phyloP scores from a whole-genome alignment of 1,140 invertebrate genomes.

The Dreissena polymorpha region DNA sequence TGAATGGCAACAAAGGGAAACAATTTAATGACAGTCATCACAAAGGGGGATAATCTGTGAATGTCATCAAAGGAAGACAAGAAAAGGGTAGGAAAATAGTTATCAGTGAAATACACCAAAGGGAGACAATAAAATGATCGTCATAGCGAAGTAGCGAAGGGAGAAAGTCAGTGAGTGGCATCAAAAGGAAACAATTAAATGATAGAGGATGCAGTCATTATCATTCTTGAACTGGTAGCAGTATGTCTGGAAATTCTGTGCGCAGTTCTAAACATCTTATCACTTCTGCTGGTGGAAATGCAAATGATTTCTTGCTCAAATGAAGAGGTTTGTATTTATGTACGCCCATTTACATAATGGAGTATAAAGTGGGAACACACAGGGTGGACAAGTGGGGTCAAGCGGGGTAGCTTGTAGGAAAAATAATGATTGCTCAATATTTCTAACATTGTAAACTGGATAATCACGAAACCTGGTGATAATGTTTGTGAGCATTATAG shows the following conservation, averaged over 20 bases:
- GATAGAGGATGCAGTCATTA: conserved; percentile 41
- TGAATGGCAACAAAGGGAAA: no score
- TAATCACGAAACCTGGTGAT: background rate
- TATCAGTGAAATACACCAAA: no score
- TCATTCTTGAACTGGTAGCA: conserved; percentile 25
- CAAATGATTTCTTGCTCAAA: conserved; percentile 11
- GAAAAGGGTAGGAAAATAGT: no score
- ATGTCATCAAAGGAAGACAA: no score
- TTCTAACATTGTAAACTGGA: background rate
- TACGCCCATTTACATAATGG: background rate
- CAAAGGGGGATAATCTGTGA: no score
- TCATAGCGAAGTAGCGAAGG: no score
- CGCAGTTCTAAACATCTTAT: conserved; percentile 22
- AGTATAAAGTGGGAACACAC: background rate
- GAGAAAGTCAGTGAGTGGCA: no score
- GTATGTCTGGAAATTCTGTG: conserved; percentile 38
- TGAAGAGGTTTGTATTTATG: conserved; percentile 17
- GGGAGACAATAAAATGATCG: no score
- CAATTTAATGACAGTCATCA: no score
- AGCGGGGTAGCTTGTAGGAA: background rate
- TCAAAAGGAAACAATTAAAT: no score
- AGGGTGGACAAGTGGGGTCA: background rate
- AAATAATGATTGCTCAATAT: background rate
- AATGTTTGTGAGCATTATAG: background rate
- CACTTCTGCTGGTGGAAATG: conserved; percentile 39